Percentiles rank a stretch among this genome's conserved stretches.
phyloP scores from a whole-genome alignment of 2,888 invertebrate species.

The Pyrochroa serraticornis region DNA sequence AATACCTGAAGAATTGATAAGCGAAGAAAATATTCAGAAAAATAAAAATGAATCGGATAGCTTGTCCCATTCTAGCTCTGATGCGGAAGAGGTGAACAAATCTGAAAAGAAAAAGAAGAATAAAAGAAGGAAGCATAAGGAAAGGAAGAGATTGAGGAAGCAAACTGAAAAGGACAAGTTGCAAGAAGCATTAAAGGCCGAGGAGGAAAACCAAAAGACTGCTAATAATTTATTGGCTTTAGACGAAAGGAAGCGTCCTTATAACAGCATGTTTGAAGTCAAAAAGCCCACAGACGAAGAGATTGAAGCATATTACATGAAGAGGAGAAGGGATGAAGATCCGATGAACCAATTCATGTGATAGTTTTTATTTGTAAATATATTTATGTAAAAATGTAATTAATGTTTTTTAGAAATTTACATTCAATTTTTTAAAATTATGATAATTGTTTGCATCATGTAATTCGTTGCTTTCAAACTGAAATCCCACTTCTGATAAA shows the following conservation, averaged over 20 bases:
- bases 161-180: slow-evolving; percentile 62
- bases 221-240: slow-evolving; percentile 70
- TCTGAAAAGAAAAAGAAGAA: slow-evolving; percentile 62
- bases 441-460: slow-evolving; percentile 69
- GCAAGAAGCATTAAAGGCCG: slow-evolving; percentile 69
- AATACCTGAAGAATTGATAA: too few relatives aligned
- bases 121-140: slow-evolving; percentile 58
- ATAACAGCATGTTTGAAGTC: slow-evolving; percentile 87
- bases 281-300: slow-evolving; percentile 90
- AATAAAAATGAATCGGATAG: too few relatives aligned
- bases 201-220: slow-evolving; percentile 66
- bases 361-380: slow-evolving; percentile 4
- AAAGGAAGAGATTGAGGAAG: slow-evolving; percentile 50
- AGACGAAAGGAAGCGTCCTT: slow-evolving; percentile 91
- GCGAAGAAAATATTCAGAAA: too few relatives aligned
- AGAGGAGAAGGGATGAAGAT: slow-evolving; percentile 83
- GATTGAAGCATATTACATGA: slow-evolving; percentile 91
- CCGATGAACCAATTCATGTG: slow-evolving; percentile 80
- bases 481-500: slow-evolving; percentile 62
- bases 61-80: slow-evolving; percentile 41
- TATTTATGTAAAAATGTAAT: too few relatives aligned
- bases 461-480: slow-evolving; percentile 65
- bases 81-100: slow-evolving; percentile 42
- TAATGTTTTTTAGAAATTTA: too few relatives aligned
- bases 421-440: too few relatives aligned